Evolutionary conservation across 2,888 invertebrate species (phyloP).

Genomic region (Helicoverpa assulta): DNA sequence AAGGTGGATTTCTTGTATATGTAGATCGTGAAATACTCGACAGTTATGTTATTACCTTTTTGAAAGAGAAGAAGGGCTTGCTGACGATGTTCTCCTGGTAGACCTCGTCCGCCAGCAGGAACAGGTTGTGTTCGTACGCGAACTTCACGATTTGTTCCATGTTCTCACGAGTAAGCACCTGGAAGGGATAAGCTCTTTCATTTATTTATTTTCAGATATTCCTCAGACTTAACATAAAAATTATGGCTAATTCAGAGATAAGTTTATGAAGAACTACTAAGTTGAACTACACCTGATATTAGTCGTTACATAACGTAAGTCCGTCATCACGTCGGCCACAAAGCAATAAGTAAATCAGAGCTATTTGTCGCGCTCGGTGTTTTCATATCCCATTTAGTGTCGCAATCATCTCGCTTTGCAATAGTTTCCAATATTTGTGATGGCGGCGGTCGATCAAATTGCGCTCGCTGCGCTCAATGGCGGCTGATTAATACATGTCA

Average conservation of each 20-base stretch:
- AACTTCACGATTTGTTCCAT: constrained; percentile 97
- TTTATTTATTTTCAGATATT: background rate
- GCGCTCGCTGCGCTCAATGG: constrained; percentile 43
- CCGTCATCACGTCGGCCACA: constrained; percentile 21
- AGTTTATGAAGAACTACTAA: background rate
- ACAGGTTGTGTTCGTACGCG: constrained; percentile 95
- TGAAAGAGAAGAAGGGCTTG: constrained; percentile 97
- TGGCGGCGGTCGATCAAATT: constrained; percentile 44
- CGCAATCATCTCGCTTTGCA: constrained; percentile 39
- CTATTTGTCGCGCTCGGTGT: constrained; percentile 43
- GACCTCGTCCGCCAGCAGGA: constrained; percentile 97
- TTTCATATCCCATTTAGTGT: constrained; percentile 37
- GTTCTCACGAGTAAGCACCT: constrained; percentile 95
- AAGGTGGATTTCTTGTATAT: too few species aligned
- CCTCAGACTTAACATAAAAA: background rate
- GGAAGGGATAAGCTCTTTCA: constrained; percentile 4
- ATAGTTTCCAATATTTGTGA: constrained; percentile 57
- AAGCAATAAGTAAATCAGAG: constrained; percentile 27
- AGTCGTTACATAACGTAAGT: constrained; percentile 1
- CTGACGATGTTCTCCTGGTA: constrained; percentile 98
- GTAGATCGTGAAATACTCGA: too few species aligned
- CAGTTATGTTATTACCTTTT: constrained; percentile 90
- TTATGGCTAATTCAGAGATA: background rate
- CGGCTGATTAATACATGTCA: constrained; percentile 50
- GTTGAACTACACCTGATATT: background rate